Evolutionary conservation across 1,140 invertebrate species (phyloP).

Genomic region (Phymorhynchus buccinoides): DNA sequence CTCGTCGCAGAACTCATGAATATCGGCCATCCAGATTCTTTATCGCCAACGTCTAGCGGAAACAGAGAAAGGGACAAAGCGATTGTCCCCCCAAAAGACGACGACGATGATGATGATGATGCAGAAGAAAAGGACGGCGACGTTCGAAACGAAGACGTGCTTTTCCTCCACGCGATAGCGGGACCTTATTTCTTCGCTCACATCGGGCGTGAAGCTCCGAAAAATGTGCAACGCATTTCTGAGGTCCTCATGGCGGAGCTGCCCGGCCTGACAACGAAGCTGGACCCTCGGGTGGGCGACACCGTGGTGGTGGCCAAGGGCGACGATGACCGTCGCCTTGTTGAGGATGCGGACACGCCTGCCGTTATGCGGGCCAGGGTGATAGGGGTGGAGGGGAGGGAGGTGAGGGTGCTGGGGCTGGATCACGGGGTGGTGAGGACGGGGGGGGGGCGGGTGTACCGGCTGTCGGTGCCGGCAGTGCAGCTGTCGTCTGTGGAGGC

Average conservation of each 20-base stretch:
- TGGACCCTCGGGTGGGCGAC: background rate
- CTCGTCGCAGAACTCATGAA: background rate
- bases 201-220: background rate
- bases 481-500: background rate
- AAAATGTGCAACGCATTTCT: background rate
- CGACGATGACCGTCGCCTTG: background rate
- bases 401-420: background rate
- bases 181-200: slow-evolving; percentile 2
- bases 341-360: background rate
- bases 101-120: background rate
- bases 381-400: background rate
- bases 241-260: background rate
- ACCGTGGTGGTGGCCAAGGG: background rate
- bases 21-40: too few relatives aligned
- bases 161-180: background rate
- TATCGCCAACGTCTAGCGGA: too few relatives aligned
- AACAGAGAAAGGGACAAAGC: too few relatives aligned
- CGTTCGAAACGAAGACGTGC: background rate
- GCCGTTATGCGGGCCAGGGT: background rate
- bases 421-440: background rate
- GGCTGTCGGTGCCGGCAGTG: background rate
- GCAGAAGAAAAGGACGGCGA: background rate
- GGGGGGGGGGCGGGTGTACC: background rate
- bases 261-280: background rate
- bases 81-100: background rate